phyloP scores from a whole-genome alignment of 2,888 invertebrate species.

The Aspidiotus destructor region DNA sequence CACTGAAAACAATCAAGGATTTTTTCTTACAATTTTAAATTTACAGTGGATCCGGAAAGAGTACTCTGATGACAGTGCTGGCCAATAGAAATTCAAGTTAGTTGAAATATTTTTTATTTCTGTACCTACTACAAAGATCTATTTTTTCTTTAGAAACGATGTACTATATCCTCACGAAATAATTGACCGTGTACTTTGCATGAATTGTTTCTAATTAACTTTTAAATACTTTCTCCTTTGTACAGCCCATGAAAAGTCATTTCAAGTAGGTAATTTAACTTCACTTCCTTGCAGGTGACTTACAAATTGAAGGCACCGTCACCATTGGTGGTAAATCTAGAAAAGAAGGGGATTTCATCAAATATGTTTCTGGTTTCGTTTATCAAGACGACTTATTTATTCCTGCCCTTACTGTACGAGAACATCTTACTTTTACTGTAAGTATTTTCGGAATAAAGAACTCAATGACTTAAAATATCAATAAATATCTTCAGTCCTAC shows the following conservation, averaged over 20 bases:
- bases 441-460: slow-evolving; percentile 34
- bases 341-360: slow-evolving; percentile 53
- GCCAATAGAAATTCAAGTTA: slow-evolving; percentile 65
- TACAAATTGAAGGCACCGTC: slow-evolving; percentile 13
- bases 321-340: slow-evolving; percentile 20
- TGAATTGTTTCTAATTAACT: not conserved
- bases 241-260: too few relatives aligned
- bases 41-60: slow-evolving; percentile 79
- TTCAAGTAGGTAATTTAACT: too few relatives aligned
- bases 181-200: not conserved
- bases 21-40: not conserved
- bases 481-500: not conserved
- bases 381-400: slow-evolving; percentile 87
- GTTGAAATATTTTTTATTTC: not conserved
- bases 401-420: slow-evolving; percentile 70
- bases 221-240: not conserved
- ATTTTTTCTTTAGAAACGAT: too few relatives aligned
- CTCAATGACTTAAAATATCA: not conserved
- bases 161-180: too few relatives aligned
- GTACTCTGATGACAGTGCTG: slow-evolving; percentile 73
- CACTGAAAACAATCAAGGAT: not conserved
- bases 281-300: slow-evolving; percentile 3
- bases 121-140: too few relatives aligned
- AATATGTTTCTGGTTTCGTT: slow-evolving; percentile 74
- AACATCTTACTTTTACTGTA: slow-evolving; percentile 82